Base-by-base conservation (phyloP, 2,888 invertebrate species). In the Scelioninae gen. 1 region DNA sequence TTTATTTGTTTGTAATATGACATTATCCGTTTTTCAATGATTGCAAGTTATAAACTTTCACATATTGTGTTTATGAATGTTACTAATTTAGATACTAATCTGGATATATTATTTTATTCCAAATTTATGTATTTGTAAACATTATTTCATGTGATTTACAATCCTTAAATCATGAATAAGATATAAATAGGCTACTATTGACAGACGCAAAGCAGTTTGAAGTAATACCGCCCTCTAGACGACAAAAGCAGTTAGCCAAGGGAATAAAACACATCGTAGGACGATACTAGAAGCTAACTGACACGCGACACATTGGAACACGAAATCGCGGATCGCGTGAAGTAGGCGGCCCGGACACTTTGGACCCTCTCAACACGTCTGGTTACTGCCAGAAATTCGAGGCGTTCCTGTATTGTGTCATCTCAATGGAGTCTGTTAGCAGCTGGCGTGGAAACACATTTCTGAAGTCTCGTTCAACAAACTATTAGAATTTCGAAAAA, bases 361-460 rank as follows among this genome's bases (percentile, higher is more conserved):
- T 58, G 72, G 62, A 74, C 69, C 74, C 82, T 75, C 78, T 82
- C 69, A 45, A 60, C 43, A 16, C 16, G 65, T 84, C 74, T 71
- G 83, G 77, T 83, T 80, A 79, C 83, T 85, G 83, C 81, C 75
- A 86, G 86, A 88, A 90, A 89, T 89, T 85, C 85, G 84, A 88
- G 86, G 86, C 89, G 88, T 88, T 87, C 2, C 71, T 81, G 88
- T 63, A 89, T 90, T 90, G 88, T 90, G 43, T 80, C 79, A 63
- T 78, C 66, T 86, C 83, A 87, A 88, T 86, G 82, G 80, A 63
- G 62, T 53, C 62, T 62, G 82, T 84, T 79, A 81, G 86, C 89
- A 90, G 90, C 90, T 90, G 90, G 87, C 85, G 66, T 86, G 87
- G 88, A 88, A 89, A 88, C 88, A 89, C 90, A 90, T 90, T 89